Conservation (phyloP, 2,113 vertebrate species). For the Ellobius talpinus region DNA sequence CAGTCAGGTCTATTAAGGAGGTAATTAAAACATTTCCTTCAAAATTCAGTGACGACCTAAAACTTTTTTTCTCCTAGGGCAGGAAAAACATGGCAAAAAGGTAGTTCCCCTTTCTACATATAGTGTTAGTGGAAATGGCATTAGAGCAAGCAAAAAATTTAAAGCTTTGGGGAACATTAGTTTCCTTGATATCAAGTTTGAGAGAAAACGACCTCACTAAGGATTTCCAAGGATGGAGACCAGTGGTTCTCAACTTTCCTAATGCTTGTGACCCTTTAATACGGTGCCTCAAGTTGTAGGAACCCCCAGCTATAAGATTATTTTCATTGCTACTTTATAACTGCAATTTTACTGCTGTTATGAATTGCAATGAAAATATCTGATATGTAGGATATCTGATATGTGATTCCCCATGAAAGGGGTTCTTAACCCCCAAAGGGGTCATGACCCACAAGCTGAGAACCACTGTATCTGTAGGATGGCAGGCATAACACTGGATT, state of each 20-base stretch:
- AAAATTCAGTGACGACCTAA: background rate
- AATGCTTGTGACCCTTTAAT: background rate
- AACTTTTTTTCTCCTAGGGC: background rate
- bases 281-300: background rate
- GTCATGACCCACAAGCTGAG: background rate
- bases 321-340: background rate
- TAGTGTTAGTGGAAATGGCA: background rate
- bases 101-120: background rate
- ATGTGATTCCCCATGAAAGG: background rate
- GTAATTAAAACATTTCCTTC: conserved; percentile 32
- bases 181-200: background rate
- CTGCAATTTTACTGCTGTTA: background rate
- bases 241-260: background rate
- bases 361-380: background rate
- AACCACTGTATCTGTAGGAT: background rate
- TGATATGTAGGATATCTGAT: background rate
- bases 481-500: fast-evolving
- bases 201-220: background rate
- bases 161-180: background rate
- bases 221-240: background rate
- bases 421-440: background rate
- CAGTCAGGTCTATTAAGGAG: background rate
- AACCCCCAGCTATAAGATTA: background rate
- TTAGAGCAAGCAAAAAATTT: background rate
- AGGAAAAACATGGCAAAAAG: background rate